These are phyloP conservation scores for Myxocyprinus asiaticus DNA, from an alignment of 2,113 vertebrate species.

Conservation along the genomic window DNA sequence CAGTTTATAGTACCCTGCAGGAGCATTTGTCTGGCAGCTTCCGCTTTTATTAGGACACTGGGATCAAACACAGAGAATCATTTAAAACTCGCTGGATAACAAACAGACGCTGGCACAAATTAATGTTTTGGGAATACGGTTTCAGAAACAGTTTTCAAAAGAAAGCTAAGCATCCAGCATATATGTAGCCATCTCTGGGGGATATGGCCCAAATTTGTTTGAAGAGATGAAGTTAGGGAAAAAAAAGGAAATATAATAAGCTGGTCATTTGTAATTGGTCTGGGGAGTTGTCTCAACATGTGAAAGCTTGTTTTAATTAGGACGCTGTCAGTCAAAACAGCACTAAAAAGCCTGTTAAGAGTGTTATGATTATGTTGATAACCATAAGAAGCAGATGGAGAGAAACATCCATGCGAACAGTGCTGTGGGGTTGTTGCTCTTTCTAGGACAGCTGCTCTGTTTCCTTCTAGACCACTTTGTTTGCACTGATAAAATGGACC, in stretches of 20 bases:
- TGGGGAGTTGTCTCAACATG: conserved; percentile 52
- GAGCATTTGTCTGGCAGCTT: conserved; percentile 57
- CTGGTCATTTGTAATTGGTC: conserved; percentile 54
- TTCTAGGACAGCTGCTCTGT: conserved; percentile 26
- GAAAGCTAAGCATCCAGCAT: conserved; percentile 32
- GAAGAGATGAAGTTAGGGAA: conserved; percentile 47
- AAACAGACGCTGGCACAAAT: conserved; percentile 44
- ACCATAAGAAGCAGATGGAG: conserved; percentile 38
- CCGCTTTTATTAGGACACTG: conserved; percentile 61
- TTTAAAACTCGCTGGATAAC: conserved; percentile 46
- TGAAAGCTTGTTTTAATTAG: conserved; percentile 55
- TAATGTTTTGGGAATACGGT: conserved; percentile 47
- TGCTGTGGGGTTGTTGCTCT: conserved; percentile 11
- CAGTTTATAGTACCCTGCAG: conserved; percentile 62
- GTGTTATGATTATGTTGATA: conserved; percentile 25
- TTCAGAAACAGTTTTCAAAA: conserved; percentile 40
- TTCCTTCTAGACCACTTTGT: conserved; percentile 1
- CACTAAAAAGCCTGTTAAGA: conserved; percentile 38
- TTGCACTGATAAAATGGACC: conserved; percentile 19
- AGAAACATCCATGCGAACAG: conserved; percentile 22
- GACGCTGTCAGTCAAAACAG: conserved; percentile 50
- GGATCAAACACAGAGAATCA: conserved; percentile 58
- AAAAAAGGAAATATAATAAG: conserved; percentile 53
- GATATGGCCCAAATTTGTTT: conserved; percentile 46
- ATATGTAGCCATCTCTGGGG: conserved; percentile 35